These are phyloP conservation scores for Cataglyphis livida DNA, from an alignment of 2,888 invertebrate genomes.

Conservation along the genomic window DNA sequence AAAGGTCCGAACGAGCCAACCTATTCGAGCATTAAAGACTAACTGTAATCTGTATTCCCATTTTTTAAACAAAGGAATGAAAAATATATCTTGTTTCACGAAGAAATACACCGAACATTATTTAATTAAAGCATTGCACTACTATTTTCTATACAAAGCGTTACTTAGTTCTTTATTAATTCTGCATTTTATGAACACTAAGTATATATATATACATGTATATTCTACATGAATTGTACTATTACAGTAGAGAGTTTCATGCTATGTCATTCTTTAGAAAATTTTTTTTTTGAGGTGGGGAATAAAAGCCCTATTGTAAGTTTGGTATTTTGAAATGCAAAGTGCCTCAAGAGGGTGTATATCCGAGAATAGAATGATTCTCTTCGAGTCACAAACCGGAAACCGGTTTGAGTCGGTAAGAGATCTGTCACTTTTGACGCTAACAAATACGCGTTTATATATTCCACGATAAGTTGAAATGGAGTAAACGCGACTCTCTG, in stretches of 20 bases:
- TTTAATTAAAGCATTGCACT: neutral
- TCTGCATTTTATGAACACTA: neutral
- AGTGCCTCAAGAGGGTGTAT: slow-evolving; percentile 11
- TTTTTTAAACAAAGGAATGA: slow-evolving; percentile 30
- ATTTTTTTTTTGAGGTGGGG: neutral
- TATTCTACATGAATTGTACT: neutral
- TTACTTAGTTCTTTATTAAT: neutral
- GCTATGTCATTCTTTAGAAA: neutral
- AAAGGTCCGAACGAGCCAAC: slow-evolving; percentile 1
- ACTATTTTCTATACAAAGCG: neutral
- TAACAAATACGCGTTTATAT: slow-evolving; percentile 4
- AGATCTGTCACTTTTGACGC: slow-evolving; percentile 33
- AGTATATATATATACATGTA: neutral
- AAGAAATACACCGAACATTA: neutral
- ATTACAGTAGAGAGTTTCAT: neutral
- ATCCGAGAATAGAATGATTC: slow-evolving; percentile 37
- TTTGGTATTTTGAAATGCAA: slow-evolving; percentile 34
- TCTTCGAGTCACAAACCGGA: slow-evolving; percentile 40
- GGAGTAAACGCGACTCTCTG: neutral
- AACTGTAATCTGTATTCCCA: neutral
- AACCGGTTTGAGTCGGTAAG: slow-evolving; percentile 38
- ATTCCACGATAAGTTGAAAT: neutral
- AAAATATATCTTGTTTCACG: neutral
- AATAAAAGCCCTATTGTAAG: neutral
- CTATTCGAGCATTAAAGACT: neutral